phyloP scores from a whole-genome alignment of 37 sponge, comb jelly and placozoan species.

The Axinella damicornis region DNA sequence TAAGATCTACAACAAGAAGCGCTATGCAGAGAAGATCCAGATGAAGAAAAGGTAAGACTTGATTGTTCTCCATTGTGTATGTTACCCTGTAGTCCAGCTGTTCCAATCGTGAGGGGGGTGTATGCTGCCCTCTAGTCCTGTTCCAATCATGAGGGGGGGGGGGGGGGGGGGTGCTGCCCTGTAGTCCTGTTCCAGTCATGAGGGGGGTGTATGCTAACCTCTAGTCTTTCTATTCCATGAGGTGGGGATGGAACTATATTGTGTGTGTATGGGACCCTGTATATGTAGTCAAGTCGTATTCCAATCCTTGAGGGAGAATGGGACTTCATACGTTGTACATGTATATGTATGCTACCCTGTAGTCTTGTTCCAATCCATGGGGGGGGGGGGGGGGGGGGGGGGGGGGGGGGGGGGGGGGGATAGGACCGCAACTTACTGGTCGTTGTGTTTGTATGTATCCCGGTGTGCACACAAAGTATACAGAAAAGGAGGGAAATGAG shows the following conservation, averaged over 20 bases:
- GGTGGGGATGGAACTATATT: no score
- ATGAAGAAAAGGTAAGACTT: constrained; percentile 94
- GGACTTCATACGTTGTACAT: no score
- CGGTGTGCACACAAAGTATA: no score
- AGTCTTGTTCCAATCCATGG: background rate
- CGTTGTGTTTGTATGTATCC: no score
- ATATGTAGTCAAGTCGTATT: no score
- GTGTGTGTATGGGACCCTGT: background rate
- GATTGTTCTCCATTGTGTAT: no score
- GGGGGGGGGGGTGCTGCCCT: no score
- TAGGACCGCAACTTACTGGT: no score
- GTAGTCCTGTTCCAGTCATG: background rate
- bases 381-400: no score
- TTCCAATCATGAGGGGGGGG: background rate
- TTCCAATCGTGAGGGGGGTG: background rate
- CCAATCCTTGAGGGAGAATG: background rate
- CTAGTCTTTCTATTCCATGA: background rate
- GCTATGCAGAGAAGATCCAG: constrained; percentile 92
- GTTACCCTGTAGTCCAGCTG: background rate
- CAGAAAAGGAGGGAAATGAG: no score
- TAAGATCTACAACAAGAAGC: constrained; percentile 95
- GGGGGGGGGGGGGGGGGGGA: no score
- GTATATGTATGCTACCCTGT: background rate
- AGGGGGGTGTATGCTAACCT: background rate
- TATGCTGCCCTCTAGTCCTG: background rate